These are phyloP conservation scores for Chloroceryle aenea DNA, from an alignment of 2,113 vertebrate species.

Conservation along the genomic window DNA sequence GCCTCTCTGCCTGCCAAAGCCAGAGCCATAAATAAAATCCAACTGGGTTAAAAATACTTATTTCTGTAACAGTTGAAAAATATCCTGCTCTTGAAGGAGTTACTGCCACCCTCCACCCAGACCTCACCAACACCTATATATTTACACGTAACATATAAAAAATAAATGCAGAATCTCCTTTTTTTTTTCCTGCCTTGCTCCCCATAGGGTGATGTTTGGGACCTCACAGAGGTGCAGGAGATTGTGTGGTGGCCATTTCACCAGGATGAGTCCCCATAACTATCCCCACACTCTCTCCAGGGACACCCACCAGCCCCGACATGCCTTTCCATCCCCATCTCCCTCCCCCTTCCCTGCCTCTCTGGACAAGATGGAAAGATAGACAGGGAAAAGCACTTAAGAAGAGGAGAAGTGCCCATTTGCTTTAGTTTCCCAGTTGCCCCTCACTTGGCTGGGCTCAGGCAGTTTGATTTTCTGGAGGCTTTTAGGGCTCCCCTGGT, in stretches of 20 bases:
- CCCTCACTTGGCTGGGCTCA: slow-evolving; percentile 2
- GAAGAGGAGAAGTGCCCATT: slow-evolving; percentile 33
- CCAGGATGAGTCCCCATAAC: not conserved
- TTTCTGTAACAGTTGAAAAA: not conserved
- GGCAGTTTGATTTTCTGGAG: slow-evolving; percentile 68
- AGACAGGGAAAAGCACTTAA: not conserved
- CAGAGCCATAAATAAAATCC: not conserved
- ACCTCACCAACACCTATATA: not conserved
- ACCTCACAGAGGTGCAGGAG: not conserved
- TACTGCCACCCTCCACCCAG: not conserved
- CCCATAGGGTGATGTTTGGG: not conserved
- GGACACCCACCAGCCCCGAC: fast-evolving
- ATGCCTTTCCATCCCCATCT: fast-evolving
- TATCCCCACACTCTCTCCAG: fast-evolving
- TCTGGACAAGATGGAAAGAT: not conserved
- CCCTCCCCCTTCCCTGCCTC: not conserved
- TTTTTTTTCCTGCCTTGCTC: not conserved
- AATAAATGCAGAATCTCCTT: not conserved
- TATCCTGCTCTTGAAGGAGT: not conserved
- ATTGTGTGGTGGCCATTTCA: fast-evolving
- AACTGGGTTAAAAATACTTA: slow-evolving; percentile 7
- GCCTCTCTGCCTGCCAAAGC: not conserved
- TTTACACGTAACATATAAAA: fast-evolving
- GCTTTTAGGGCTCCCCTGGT: slow-evolving; percentile 51
- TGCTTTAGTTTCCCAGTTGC: not conserved